Conservation (phyloP, 2,797 vertebrate genomes). For the Orestias chungarensis region DNA sequence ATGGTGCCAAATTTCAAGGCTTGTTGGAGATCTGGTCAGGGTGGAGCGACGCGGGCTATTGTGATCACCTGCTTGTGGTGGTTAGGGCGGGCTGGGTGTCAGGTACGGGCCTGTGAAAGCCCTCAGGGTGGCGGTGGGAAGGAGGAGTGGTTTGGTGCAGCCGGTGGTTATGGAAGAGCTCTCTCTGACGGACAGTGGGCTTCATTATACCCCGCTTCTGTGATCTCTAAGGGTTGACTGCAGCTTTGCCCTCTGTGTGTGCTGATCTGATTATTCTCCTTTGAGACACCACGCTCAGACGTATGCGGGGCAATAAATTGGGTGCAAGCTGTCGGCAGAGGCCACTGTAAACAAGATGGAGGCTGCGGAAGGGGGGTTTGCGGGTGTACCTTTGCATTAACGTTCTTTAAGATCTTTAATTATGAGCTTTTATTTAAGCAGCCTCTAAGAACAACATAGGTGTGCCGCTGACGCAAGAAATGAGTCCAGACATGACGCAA, state of each 20-base stretch:
- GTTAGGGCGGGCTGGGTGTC: slow-evolving; percentile 67
- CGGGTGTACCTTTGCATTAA: slow-evolving; percentile 4
- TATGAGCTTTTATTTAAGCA: slow-evolving; percentile 42
- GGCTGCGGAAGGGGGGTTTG: slow-evolving; percentile 44
- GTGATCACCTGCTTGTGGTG: slow-evolving; percentile 72
- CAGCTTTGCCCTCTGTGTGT: slow-evolving; percentile 78
- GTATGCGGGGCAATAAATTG: slow-evolving; percentile 82
- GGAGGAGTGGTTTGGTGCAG: slow-evolving; percentile 50
- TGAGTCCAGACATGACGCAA: slow-evolving; percentile 65
- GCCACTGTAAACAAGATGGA: slow-evolving; percentile 76
- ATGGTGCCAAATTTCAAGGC: slow-evolving; percentile 68
- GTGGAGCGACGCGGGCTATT: slow-evolving; percentile 64
- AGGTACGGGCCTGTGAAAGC: slow-evolving; percentile 69
- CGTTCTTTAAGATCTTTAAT: slow-evolving; percentile 31
- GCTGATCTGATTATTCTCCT: slow-evolving; percentile 87
- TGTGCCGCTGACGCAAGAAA: slow-evolving; percentile 52
- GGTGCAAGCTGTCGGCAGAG: slow-evolving; percentile 71
- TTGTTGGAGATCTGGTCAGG: slow-evolving; percentile 64
- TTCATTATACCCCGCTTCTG: slow-evolving; percentile 70
- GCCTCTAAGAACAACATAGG: slow-evolving; percentile 55
- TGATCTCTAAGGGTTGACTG: slow-evolving; percentile 78
- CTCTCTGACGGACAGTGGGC: slow-evolving; percentile 73
- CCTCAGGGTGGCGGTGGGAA: slow-evolving; percentile 52
- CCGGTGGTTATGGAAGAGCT: slow-evolving; percentile 68
- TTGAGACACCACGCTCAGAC: slow-evolving; percentile 80